Evolutionary conservation across 2,797 vertebrate genomes (phyloP).

Genomic region (Strix occidentalis): DNA sequence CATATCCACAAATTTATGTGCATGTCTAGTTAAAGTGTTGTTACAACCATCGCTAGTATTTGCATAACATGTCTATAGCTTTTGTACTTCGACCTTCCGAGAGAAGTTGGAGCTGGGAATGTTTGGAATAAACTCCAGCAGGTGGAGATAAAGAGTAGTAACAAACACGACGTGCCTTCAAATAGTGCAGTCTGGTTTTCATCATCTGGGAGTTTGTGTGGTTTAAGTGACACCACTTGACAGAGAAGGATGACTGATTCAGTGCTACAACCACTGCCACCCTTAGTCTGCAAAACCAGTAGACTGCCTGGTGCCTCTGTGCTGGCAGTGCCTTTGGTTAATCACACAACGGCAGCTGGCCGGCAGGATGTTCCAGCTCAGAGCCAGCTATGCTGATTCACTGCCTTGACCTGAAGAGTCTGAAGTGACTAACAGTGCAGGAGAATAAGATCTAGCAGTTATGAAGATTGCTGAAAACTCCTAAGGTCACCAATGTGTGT

Average conservation of each 20-base stretch:
- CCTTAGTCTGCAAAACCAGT: slow-evolving; percentile 21
- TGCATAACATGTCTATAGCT: background rate
- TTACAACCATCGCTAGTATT: rapidly evolving
- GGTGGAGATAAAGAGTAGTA: slow-evolving; percentile 57
- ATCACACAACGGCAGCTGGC: background rate
- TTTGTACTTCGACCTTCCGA: background rate
- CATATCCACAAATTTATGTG: background rate
- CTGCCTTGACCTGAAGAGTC: background rate
- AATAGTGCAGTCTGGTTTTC: slow-evolving; percentile 1
- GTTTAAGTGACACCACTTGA: slow-evolving; percentile 20
- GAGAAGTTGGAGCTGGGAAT: background rate
- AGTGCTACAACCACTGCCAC: slow-evolving; percentile 25
- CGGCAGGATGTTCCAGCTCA: background rate
- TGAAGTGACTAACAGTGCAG: background rate
- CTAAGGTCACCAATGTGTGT: background rate
- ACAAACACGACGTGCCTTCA: background rate
- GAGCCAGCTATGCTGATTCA: background rate
- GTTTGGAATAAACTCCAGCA: slow-evolving; percentile 38
- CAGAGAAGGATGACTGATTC: slow-evolving; percentile 37
- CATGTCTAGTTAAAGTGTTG: rapidly evolving
- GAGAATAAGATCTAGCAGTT: background rate
- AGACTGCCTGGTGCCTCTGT: slow-evolving; percentile 56
- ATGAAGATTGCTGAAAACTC: background rate
- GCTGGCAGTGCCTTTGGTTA: slow-evolving; percentile 9
- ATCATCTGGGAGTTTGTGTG: slow-evolving; percentile 41